A percentile compares a stretch with the other conserved stretches of the same genome.
phyloP scores from a whole-genome alignment of 2,797 vertebrate species.

The Moxostoma hubbsi region DNA sequence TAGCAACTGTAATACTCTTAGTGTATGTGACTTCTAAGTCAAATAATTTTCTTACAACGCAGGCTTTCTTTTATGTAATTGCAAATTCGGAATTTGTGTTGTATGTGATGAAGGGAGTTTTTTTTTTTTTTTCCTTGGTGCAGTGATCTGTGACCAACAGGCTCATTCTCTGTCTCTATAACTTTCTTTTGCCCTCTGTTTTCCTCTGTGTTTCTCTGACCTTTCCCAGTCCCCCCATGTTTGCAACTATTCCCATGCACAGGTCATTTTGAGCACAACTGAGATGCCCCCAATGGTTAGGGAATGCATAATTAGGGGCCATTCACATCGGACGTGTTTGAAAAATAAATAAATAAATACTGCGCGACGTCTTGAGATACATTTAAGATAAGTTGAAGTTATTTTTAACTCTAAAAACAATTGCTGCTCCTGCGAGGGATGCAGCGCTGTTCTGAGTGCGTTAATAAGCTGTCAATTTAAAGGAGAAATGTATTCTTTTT shows the following conservation, averaged over 20 bases:
- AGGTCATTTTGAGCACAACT: slow-evolving; percentile 26
- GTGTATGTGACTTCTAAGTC: background rate
- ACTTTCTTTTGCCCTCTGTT: slow-evolving; percentile 33
- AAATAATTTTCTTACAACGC: background rate
- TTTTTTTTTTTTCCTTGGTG: background rate
- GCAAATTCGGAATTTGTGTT: background rate
- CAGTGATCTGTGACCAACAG: slow-evolving; percentile 2
- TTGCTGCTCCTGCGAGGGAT: no score
- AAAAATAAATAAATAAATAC: no score
- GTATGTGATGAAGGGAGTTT: background rate
- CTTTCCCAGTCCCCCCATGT: slow-evolving; percentile 31
- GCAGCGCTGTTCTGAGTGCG: no score
- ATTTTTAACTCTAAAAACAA: no score
- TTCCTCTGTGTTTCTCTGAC: slow-evolving; percentile 36
- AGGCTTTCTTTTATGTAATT: background rate
- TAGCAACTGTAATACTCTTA: background rate
- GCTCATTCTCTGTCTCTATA: slow-evolving; percentile 4
- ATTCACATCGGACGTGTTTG: background rate
- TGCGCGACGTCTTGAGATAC: no score
- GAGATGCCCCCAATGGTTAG: background rate
- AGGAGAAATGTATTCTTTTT: no score
- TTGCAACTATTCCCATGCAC: slow-evolving; percentile 30
- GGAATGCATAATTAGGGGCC: slow-evolving; percentile 1
- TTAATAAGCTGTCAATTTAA: no score
- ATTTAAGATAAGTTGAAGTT: no score